phyloP scores from a whole-genome alignment of 2,888 invertebrate genomes.

The Eumerus sabulonum region DNA sequence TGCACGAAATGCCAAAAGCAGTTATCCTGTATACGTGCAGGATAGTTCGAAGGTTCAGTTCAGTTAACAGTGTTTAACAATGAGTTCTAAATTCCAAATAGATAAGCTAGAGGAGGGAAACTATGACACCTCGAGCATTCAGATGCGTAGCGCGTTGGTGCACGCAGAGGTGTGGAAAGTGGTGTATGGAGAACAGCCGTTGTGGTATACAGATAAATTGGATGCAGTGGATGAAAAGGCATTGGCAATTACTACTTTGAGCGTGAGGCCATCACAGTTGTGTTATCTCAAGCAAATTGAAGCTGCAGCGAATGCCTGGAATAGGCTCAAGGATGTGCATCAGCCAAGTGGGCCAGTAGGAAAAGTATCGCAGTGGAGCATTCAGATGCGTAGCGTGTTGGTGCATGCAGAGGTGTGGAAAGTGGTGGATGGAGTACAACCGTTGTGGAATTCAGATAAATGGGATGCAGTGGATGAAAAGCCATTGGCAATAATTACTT shows the following conservation, averaged over 20 bases:
- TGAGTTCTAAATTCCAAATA: no score
- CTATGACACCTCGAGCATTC: slow-evolving; percentile 43
- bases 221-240: slow-evolving; percentile 35
- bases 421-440: slow-evolving; percentile 23
- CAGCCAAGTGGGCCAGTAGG: slow-evolving; percentile 56
- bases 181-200: slow-evolving; percentile 17
- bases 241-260: slow-evolving; percentile 41
- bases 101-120: no score
- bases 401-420: slow-evolving; percentile 50
- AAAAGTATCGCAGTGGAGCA: no score
- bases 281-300: slow-evolving; percentile 41
- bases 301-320: slow-evolving; percentile 45
- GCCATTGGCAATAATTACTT: slow-evolving; percentile 40
- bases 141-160: slow-evolving; percentile 48
- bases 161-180: slow-evolving; percentile 48
- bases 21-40: no score
- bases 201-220: slow-evolving; percentile 16
- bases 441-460: slow-evolving; percentile 4
- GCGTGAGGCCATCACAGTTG: slow-evolving; percentile 48
- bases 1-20: no score
- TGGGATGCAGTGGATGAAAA: slow-evolving; percentile 39
- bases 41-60: no score
- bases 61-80: no score
- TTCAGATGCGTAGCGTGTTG: slow-evolving; percentile 47
- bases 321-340: no score